Evolutionary conservation across 1,140 invertebrate genomes (phyloP), one percentile per base, ranked within the genome.

Genomic region (Tribolium castaneum): DNA sequence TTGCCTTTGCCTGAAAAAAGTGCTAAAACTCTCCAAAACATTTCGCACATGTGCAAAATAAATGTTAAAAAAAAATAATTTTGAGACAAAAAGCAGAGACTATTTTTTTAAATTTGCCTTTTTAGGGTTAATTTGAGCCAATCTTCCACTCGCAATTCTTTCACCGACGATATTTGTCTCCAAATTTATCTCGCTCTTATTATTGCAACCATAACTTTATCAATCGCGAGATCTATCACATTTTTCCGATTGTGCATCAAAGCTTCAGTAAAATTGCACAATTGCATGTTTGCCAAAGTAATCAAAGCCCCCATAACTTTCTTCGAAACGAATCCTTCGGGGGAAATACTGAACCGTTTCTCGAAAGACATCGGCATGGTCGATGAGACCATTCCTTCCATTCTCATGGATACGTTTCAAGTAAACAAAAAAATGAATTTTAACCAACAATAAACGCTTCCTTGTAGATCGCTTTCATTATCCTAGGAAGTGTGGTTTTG

Each of bases 321-420:
- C 87, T 98, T 98, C 86, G 95, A 97, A 80, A 93, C 91, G 7
- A 97, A 97, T 86, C 92, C 94, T 1, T 89, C 89, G 76, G 94
- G 93, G 3, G 88, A 94, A 6, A 94, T 94, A n/a, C 83, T 94
- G 1, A 94, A 94, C 83, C 85, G 93, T 49, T 94, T 94, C 81
- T 91, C 93, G 0, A 94, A 93, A 85, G 93, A 94, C 77, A 90
- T 94, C 83, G 93, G 94, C 0, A 90, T 92, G 0, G 91, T 97
- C 79, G 96, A 98, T 84, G 96, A 98, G 86, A 83, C 92, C 0
- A 86, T 98, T 7, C 96, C 97, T 66, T 87, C 89, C 35, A 89
- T 91, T 16, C 35, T 76, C 1, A 16, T 77, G 7, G 75, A 80
- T 25, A 66, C 39, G 16, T 9, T 54, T 13, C 59, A 76, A 9